Evolutionary conservation across 2,113 vertebrate species (phyloP), one percentile per base, ranked within the genome.

Genomic region (Nothocercus nigrocapillus): DNA sequence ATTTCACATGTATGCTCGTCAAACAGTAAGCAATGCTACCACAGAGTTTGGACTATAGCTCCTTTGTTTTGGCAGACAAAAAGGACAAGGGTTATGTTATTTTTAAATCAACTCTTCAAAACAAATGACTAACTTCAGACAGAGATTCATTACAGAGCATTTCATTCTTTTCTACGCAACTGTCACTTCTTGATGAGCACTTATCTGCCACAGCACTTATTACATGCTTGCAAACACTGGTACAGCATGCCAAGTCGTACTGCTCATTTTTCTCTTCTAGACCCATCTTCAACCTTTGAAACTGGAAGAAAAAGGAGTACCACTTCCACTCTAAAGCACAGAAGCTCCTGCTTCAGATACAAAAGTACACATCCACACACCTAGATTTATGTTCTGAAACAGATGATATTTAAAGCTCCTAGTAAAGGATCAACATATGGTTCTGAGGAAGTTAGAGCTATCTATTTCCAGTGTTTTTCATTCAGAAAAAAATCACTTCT

Each of bases 41-140:
- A 42, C 0, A n/a, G 11, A 59, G 7, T 36, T 17, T 36, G 32
- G 38, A 7, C 13, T 38, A 28, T 0, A 45, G 7, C 6, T 74
- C n/a, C 32, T 89, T 69, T n/a, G 13, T 32, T 79, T 59, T 80
- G 40, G 28, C 32, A 72, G 68, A 27, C 19, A 53, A 72, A 38
- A 53, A 28, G 54, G 27, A 72, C 25, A 38, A 73, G 12, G 7
- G 13, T 12, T 62, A 25, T 8, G 8, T 42, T 61, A 24, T 30
- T 85, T 84, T 62, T 8, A 81, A 79, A 34, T 51, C 11, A 64
- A n/a, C 9, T 64, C 89, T 32, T 67, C n/a, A 25, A 8, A 40
- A 63, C 32, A 53, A 82, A 32, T 17, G 0, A 20, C 20, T 61
- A 56, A 51, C 5, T 38, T 53, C 13, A 87, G 9, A 18, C 0